Percentiles rank a stretch among this genome's conserved stretches.
phyloP scores from a whole-genome alignment of 2,113 vertebrate species.

The Syngnathus floridae region DNA sequence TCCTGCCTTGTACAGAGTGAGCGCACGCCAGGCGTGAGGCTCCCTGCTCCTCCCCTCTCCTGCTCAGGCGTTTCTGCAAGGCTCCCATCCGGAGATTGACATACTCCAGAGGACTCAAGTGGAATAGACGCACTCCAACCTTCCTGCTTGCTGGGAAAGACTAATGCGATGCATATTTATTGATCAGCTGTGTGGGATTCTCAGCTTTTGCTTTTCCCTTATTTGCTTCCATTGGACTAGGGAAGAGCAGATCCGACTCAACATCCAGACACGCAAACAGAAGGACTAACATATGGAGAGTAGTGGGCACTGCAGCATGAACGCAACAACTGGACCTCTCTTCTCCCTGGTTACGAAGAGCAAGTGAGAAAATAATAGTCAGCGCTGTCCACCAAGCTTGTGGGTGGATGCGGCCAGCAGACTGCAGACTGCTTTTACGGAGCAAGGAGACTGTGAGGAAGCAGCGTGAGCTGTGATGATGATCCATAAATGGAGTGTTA shows the following conservation, averaged over 20 bases:
- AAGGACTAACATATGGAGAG: constrained; percentile 57
- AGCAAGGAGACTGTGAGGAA: constrained; percentile 42
- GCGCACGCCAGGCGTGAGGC: constrained; percentile 64
- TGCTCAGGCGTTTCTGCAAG: constrained; percentile 49
- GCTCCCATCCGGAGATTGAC: constrained; percentile 61
- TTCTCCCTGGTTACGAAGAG: constrained; percentile 58
- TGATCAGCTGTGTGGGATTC: constrained; percentile 36
- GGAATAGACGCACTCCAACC: constrained; percentile 38
- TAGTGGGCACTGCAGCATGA: constrained; percentile 57
- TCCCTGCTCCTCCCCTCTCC: constrained; percentile 49
- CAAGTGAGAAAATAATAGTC: constrained; percentile 55
- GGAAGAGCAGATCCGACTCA: constrained; percentile 28
- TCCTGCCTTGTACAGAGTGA: constrained; percentile 40
- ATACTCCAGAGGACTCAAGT: constrained; percentile 52
- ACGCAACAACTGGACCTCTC: constrained; percentile 61
- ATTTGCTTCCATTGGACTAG: constrained; percentile 9
- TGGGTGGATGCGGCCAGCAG: constrained; percentile 64
- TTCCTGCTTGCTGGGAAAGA: constrained; percentile 36
- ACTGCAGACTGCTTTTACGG: constrained; percentile 46
- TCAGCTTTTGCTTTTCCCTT: constrained; percentile 9
- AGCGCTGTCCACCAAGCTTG: constrained; percentile 54
- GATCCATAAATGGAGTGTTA: constrained; percentile 30
- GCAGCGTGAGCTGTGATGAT: constrained; percentile 29
- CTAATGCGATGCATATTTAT: constrained; percentile 26
- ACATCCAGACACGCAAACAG: constrained; percentile 31